Conservation (phyloP, 2,888 invertebrate genomes). For the Anticlea derivata region DNA sequence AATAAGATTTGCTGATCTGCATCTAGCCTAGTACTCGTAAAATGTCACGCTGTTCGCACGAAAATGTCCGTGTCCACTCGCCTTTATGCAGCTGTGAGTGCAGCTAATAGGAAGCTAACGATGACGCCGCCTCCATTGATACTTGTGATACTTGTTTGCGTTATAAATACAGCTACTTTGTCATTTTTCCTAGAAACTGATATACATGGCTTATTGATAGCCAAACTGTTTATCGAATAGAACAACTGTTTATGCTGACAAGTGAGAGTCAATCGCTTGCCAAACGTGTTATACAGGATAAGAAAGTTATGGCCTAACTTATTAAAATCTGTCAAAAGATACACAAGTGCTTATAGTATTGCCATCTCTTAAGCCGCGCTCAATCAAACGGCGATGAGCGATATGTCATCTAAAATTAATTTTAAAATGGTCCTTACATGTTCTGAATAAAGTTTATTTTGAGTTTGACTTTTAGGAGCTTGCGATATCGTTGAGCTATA, state of each 20-base stretch:
- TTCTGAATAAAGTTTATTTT: too few species aligned
- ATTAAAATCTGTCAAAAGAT: too few species aligned
- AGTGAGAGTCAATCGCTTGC: neutral
- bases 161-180: constrained; percentile 30
- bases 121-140: constrained; percentile 43
- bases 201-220: neutral
- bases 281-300: too few species aligned
- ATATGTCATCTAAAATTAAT: too few species aligned
- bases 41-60: constrained; percentile 24
- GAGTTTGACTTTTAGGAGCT: too few species aligned
- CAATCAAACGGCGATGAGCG: too few species aligned
- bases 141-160: constrained; percentile 46
- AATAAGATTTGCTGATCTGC: constrained; percentile 12
- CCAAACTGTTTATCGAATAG: too few species aligned
- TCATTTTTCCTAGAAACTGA: constrained; percentile 26
- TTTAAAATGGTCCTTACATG: too few species aligned
- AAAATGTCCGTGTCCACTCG: constrained; percentile 23
- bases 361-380: too few species aligned
- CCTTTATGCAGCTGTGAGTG: constrained; percentile 35
- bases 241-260: neutral
- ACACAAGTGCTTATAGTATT: too few species aligned
- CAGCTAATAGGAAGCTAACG: constrained; percentile 32
- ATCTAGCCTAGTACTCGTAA: constrained; percentile 10
- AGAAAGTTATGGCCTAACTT: too few species aligned
- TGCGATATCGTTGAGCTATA: too few species aligned